Evolutionary conservation across 1,140 invertebrate genomes (phyloP), one percentile per base, ranked within the genome.

Genomic region (Mya arenaria): DNA sequence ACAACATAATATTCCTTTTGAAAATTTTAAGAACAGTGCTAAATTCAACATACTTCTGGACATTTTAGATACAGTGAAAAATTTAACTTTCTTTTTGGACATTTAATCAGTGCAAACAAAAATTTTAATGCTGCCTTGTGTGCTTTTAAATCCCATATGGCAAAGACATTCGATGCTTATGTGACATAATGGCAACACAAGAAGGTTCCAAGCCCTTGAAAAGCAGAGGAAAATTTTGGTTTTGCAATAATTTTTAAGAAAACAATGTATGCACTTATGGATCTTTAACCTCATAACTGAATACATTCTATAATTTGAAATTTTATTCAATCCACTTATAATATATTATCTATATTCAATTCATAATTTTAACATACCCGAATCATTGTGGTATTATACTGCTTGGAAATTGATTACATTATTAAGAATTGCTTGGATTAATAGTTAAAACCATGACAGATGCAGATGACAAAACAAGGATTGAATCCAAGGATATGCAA

Each of bases 261-360:
- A 82, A 84, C 85, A 81, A 87, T 81, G 85, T 87, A 84, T 84
- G 85, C 85, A 84, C 85, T 84, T 84, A 84, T 81, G 84, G 84
- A 84, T 85, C 86, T 87, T 84, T 87, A 87, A 84, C 75, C 72
- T n/a, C 44, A 10, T 13, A 48, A 10, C 10, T 48, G n/a, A 48
- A 48, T n/a, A 13, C 10, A 48, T 48, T 48, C 44, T n/a, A 10
- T 13, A 13, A 13, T n/a, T n/a, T 13, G 10, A 48, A 48, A 48
- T 13, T 13, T 10, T 13, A n/a, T 13, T 13, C 44, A 48, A 13
- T 48, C 44, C 44, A 10, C 10, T 13, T n/a, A 48, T 10, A 48
- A 48, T 13, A 48, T 48, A n/a, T 56, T 19, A 23, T 56, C 5
- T n/a, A 28, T 56, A 56, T 28, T 48, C 28, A 56, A 5, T 56